These are phyloP conservation scores for Lamproptera curius DNA, from an alignment of 2,888 invertebrate genomes.

Conservation along the genomic window DNA sequence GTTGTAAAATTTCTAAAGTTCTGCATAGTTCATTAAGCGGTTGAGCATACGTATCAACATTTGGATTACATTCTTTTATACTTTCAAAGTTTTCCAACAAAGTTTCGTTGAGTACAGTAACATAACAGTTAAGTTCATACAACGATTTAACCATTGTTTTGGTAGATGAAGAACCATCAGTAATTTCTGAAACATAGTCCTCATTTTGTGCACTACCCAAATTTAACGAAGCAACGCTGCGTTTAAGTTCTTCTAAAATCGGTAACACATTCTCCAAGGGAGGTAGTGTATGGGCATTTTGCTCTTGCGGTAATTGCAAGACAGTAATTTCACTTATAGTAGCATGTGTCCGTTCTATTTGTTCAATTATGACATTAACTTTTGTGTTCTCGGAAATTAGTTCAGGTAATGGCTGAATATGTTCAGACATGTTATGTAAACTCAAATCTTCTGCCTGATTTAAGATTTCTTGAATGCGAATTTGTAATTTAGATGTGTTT, in stretches of 20 bases:
- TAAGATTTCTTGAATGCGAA: constrained; percentile 51
- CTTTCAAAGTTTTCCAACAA: constrained; percentile 52
- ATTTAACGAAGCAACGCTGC: constrained; percentile 42
- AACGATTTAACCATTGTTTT: constrained; percentile 54
- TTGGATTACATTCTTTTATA: constrained; percentile 42
- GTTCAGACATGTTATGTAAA: constrained; percentile 49
- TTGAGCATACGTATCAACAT: constrained; percentile 59
- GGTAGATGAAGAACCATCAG: constrained; percentile 49
- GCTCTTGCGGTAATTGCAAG: constrained; percentile 34
- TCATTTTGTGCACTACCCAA: constrained; percentile 32
- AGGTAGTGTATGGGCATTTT: constrained; percentile 37
- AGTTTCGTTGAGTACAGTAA: constrained; percentile 51
- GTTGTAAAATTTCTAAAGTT: constrained; percentile 64
- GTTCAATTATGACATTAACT: constrained; percentile 48
- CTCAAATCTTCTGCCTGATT: constrained; percentile 52
- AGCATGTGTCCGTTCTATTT: constrained; percentile 56
- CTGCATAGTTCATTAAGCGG: constrained; percentile 64
- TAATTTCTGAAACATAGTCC: constrained; percentile 51
- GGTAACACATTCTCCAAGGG: constrained; percentile 52
- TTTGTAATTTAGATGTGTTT: constrained; percentile 46
- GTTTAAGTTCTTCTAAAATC: constrained; percentile 56
- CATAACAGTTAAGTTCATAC: constrained; percentile 54
- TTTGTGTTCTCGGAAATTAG: constrained; percentile 33
- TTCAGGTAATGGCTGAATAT: constrained; percentile 40
- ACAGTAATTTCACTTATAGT: constrained; percentile 48